Base-by-base conservation (phyloP, 2,113 vertebrate genomes). In the Sphaerodactylus townsendi region DNA sequence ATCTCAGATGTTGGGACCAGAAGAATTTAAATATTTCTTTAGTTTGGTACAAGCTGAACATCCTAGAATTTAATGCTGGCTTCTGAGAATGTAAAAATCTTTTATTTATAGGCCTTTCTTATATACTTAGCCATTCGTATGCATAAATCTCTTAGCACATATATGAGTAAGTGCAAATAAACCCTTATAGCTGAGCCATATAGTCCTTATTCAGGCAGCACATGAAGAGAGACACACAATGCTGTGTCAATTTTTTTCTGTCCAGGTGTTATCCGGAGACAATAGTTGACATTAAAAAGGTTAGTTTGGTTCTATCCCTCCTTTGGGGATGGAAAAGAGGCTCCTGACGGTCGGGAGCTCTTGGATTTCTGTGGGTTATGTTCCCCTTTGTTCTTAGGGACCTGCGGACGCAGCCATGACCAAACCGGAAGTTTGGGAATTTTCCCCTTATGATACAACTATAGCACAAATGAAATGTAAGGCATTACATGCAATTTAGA, bases 401-500 rank as follows among this genome's bases (percentile, higher is more conserved):
- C n/a, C n/a, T n/a, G n/a, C n/a, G n/a, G n/a, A n/a, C n/a, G n/a
- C n/a, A n/a, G n/a, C n/a, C n/a, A n/a, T n/a, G n/a, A n/a, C n/a
- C n/a, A n/a, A n/a, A n/a, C n/a, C n/a, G n/a, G n/a, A n/a, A n/a
- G n/a, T n/a, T n/a, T 5, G 30, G 44, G 41, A 53, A 64, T 5
- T 62, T 88, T 46, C 77, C 68, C 65, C 0, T 50, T 33, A 4
- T 2, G 33, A 73, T 83, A 83, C 65, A 77, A 35, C 75, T 46
- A 28, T 87, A 92, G 68, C 78, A 82, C 69, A 83, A 73, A 30
- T 33, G 37, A 62, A n/a, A 70, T 6, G 11, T 44, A 56, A 84
- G 35, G 77, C 30, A 70, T 81, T n/a, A 82, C 68, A 85, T 75
- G 64, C 70, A 79, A 86, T 74, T 89, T 77, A 88, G 37, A 88